Conservation (phyloP, 2,797 vertebrate genomes). For the Cottoperca gobio region DNA sequence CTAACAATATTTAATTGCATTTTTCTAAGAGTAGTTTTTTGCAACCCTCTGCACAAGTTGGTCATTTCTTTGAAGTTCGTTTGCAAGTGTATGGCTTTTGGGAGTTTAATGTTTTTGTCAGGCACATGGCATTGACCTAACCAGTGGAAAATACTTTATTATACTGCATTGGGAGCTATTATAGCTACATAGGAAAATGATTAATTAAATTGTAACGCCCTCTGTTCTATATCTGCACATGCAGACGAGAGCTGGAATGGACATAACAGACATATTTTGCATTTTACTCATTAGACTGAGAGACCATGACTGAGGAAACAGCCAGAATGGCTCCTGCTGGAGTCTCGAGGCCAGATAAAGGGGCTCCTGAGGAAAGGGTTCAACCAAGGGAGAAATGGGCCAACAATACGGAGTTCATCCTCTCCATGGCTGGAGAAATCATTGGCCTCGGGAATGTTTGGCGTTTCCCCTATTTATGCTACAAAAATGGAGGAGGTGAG, state of each 20-base stretch:
- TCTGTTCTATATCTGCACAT: neutral
- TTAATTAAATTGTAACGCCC: neutral
- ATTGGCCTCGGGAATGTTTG: slow-evolving; percentile 93
- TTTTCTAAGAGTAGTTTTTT: neutral
- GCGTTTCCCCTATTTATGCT: slow-evolving; percentile 94
- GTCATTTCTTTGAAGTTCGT: neutral
- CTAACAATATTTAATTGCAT: neutral
- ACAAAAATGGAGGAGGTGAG: slow-evolving; percentile 91
- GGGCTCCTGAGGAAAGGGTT: slow-evolving; percentile 24
- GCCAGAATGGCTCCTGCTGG: neutral
- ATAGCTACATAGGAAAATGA: neutral
- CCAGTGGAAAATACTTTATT: neutral
- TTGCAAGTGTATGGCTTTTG: neutral
- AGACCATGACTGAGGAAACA: slow-evolving; percentile 70
- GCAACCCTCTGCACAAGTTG: neutral
- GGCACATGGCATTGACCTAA: neutral
- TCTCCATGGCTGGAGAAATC: slow-evolving; percentile 93
- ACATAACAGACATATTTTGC: neutral
- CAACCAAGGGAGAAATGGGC: slow-evolving; percentile 89
- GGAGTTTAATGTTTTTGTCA: neutral
- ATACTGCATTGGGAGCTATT: too few relatives aligned
- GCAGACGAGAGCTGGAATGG: neutral
- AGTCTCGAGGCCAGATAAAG: slow-evolving; percentile 41
- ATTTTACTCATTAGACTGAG: slow-evolving; percentile 26
- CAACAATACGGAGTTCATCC: slow-evolving; percentile 91